phyloP scores from a whole-genome alignment of 2,113 vertebrate species.

The Raja brachyura region DNA sequence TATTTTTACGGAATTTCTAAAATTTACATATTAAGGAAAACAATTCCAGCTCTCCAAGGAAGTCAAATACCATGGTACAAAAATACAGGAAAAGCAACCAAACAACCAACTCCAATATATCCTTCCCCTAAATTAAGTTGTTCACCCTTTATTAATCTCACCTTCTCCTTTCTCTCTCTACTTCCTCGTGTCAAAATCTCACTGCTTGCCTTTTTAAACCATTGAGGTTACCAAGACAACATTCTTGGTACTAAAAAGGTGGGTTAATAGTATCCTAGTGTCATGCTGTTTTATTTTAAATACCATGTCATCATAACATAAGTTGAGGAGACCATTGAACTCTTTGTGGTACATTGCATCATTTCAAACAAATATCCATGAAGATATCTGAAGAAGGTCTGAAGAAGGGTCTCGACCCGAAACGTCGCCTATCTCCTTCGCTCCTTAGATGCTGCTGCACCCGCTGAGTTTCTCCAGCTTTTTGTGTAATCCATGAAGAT shows the following conservation, averaged over 20 bases:
- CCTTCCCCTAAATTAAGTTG: neutral
- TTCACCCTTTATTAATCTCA: neutral
- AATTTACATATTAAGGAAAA: constrained; percentile 12
- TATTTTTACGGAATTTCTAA: constrained; percentile 18
- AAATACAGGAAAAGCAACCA: neutral
- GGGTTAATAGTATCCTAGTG: neutral
- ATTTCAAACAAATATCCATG: neutral
- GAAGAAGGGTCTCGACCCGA: no score
- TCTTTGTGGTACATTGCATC: neutral
- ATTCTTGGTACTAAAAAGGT: neutral
- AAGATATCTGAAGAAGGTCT: no score
- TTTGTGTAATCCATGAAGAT: neutral
- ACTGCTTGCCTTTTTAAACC: neutral
- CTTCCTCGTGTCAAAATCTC: neutral
- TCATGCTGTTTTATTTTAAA: neutral
- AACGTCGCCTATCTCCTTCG: no score
- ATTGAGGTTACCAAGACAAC: neutral
- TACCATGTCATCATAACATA: neutral
- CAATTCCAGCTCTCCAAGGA: neutral
- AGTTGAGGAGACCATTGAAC: neutral
- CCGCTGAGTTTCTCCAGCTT: no score
- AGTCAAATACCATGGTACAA: neutral
- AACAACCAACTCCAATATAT: neutral
- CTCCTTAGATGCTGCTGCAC: no score
- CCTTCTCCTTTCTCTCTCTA: neutral